A percentile compares a stretch with the other conserved stretches of the same genome.
phyloP scores from a whole-genome alignment of 2,797 vertebrate species.

The Vipera latastei region DNA sequence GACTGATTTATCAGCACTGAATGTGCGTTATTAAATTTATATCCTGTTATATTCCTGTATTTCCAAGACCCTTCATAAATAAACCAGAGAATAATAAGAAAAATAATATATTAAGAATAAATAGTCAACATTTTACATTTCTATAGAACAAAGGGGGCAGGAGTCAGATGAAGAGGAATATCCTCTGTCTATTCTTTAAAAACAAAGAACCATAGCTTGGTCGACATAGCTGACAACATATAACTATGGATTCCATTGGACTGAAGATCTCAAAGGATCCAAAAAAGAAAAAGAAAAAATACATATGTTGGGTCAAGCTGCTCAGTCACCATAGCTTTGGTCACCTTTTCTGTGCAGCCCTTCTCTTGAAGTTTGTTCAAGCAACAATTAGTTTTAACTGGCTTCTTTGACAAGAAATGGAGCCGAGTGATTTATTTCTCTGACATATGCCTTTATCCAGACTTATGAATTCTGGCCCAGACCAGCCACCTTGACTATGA shows the following conservation, averaged over 20 bases:
- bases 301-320: too few species aligned
- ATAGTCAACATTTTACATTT: neutral
- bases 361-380: neutral
- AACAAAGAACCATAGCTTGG: neutral
- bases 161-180: neutral
- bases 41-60: neutral
- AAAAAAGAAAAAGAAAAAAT: neutral
- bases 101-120: neutral
- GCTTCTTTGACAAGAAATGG: neutral
- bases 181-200: neutral
- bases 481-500: neutral
- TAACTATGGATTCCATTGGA: neutral
- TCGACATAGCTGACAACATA: neutral
- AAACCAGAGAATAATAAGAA: neutral
- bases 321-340: neutral
- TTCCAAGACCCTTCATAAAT: neutral
- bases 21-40: neutral
- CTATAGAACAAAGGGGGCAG: neutral
- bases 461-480: neutral
- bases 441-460: neutral
- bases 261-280: neutral
- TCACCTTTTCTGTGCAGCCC: neutral
- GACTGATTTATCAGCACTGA: neutral
- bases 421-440: neutral
- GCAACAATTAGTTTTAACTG: neutral